Base-by-base conservation (phyloP, 2,888 invertebrate species). In the Psylliodes chrysocephalus region DNA sequence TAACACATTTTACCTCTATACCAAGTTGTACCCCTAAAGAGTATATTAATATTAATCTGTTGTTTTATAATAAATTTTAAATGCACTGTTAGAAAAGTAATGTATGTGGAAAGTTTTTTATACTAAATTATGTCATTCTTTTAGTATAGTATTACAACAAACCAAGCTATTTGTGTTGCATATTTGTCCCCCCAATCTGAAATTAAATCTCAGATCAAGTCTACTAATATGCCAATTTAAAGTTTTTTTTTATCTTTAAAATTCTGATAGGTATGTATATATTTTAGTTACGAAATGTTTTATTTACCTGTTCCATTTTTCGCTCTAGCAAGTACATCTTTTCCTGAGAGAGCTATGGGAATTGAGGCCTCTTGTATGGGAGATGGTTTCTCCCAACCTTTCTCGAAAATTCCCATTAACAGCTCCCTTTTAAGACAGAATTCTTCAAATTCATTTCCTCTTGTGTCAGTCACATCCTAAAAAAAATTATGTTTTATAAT, bases 291-390 rank as follows among this genome's bases (percentile, higher is more conserved):
- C 7, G 25, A 25, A 25, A n/a, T n/a, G n/a, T n/a, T n/a, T n/a
- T 4, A 22, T 6, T 22, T 73, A 79, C 90, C 98, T 74, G 99
- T 99, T 78, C 99, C 99, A 85, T 99, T 99, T 86, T 99, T 99
- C 75, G 99, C 99, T 83, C 99, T 89, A 66, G 99, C 99, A 78
- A 99, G 88, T 76, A 99, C 92, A 86, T 99, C 98, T 85, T 96
- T 93, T 78, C 98, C 98, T 78, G 96, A 93, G 75, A 99, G 88
- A 71, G 99, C 98, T 79, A 98, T 95, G 68, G 98, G 98, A 85
- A 99, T 99, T 82, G 98, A 95, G 78, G 96, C 96, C 87, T 98
- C 99, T 88, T 99, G 99, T 85, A 99, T 99, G 25, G 99, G 99
- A 68, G 97, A 97, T 60, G 99, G 99, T 84, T 96, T 95, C 83